These are phyloP conservation scores for Pelosia muscerda DNA, from an alignment of 2,888 invertebrate genomes.

Conservation along the genomic window DNA sequence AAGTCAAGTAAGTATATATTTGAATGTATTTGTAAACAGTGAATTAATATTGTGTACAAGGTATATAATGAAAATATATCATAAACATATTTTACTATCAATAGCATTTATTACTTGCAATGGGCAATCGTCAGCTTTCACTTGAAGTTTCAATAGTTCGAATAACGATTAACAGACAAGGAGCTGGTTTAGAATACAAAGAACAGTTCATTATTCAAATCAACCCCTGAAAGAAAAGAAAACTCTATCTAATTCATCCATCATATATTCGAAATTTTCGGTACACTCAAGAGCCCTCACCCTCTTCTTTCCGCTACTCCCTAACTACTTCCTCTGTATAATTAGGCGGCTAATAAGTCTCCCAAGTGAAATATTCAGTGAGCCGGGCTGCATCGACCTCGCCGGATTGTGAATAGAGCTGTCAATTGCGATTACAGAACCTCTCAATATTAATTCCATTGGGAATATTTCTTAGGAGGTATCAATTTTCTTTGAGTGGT, in stretches of 20 bases:
- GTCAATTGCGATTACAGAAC: conserved; percentile 75
- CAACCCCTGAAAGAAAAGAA: neutral
- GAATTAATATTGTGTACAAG: neutral
- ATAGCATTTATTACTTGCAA: neutral
- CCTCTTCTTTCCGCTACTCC: conserved; percentile 58
- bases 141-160: neutral
- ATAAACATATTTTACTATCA: neutral
- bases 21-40: too few species aligned
- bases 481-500: conserved; percentile 31
- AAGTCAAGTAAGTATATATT: too few species aligned
- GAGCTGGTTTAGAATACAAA: neutral
- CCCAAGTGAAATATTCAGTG: conserved; percentile 74
- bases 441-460: conserved; percentile 55
- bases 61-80: neutral
- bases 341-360: conserved; percentile 82
- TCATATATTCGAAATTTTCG: conserved; percentile 15
- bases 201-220: neutral
- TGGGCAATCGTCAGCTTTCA: neutral
- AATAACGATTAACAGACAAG: neutral
- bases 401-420: conserved; percentile 65
- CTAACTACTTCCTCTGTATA: conserved; percentile 81
- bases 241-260: conserved; percentile 1
- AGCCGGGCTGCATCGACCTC: conserved; percentile 57
- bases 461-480: conserved; percentile 43
- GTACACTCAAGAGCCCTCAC: conserved; percentile 33